phyloP scores from a whole-genome alignment of 2,888 invertebrate genomes.

The Eurois occulta region DNA sequence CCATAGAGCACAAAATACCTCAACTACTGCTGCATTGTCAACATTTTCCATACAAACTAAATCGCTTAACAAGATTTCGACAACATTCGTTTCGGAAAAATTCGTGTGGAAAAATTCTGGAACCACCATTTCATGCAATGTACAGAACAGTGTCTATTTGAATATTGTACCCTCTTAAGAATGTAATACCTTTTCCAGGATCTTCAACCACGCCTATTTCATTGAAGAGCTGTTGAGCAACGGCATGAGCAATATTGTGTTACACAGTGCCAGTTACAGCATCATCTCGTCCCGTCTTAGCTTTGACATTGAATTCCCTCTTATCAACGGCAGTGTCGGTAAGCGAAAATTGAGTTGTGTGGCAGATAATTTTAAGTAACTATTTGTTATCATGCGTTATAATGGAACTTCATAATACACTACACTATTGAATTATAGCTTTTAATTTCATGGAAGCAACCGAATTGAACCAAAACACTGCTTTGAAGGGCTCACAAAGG shows the following conservation, averaged over 20 bases:
- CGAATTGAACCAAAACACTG: too few relatives aligned
- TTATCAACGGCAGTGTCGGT: slow-evolving; percentile 73
- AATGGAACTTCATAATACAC: too few relatives aligned
- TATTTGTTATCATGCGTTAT: neutral
- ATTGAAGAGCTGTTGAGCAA: slow-evolving; percentile 66
- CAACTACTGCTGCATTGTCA: neutral
- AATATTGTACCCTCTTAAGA: neutral
- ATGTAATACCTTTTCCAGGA: slow-evolving; percentile 63
- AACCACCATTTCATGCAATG: neutral
- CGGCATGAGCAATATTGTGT: slow-evolving; percentile 80
- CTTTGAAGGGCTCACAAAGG: neutral
- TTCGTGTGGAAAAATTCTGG: too few relatives aligned
- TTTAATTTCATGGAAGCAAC: neutral
- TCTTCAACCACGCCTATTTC: slow-evolving; percentile 65
- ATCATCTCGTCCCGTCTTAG: slow-evolving; percentile 71
- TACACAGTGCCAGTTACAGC: slow-evolving; percentile 71
- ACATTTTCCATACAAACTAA: neutral
- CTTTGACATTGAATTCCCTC: slow-evolving; percentile 77
- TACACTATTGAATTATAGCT: neutral
- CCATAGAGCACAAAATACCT: too few relatives aligned
- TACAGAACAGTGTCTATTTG: neutral
- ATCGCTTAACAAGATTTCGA: neutral
- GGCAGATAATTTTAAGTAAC: slow-evolving; percentile 6
- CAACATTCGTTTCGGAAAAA: too few relatives aligned
- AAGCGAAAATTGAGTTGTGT: slow-evolving; percentile 59